Conservation (phyloP, 2,888 invertebrate genomes). For the Torymus aiolomorphi region DNA sequence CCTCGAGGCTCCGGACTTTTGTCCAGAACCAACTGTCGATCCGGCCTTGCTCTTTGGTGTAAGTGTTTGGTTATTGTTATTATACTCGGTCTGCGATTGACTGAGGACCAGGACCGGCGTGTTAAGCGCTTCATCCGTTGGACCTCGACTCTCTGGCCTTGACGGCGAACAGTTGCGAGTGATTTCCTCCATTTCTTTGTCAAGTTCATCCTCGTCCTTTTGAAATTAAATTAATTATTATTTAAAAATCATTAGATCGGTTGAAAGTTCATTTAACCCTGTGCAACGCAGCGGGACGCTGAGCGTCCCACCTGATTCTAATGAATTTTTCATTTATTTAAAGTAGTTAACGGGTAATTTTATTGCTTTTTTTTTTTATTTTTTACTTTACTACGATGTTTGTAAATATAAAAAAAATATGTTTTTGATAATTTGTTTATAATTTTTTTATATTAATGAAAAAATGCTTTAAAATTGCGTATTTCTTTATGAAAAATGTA, state of each 20-base stretch:
- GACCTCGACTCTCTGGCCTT: background rate
- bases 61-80: background rate
- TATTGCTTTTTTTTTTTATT: too few relatives aligned
- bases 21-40: background rate
- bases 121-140: background rate
- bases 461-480: too few relatives aligned
- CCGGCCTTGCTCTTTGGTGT: background rate
- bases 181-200: conserved; percentile 18
- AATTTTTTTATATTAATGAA: too few relatives aligned
- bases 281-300: too few relatives aligned
- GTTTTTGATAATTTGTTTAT: too few relatives aligned
- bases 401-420: too few relatives aligned
- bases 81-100: background rate
- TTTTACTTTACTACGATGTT: too few relatives aligned
- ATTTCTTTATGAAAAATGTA: too few relatives aligned
- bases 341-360: too few relatives aligned
- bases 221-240: background rate
- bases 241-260: background rate
- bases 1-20: conserved; percentile 11
- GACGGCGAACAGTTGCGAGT: background rate
- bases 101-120: background rate
- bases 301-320: too few relatives aligned
- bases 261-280: too few relatives aligned
- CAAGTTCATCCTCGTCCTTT: conserved; percentile 3
- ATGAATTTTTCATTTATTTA: too few relatives aligned